Evolutionary conservation across 2,113 vertebrate species (phyloP).

Genomic region (Anoplopoma fimbria): DNA sequence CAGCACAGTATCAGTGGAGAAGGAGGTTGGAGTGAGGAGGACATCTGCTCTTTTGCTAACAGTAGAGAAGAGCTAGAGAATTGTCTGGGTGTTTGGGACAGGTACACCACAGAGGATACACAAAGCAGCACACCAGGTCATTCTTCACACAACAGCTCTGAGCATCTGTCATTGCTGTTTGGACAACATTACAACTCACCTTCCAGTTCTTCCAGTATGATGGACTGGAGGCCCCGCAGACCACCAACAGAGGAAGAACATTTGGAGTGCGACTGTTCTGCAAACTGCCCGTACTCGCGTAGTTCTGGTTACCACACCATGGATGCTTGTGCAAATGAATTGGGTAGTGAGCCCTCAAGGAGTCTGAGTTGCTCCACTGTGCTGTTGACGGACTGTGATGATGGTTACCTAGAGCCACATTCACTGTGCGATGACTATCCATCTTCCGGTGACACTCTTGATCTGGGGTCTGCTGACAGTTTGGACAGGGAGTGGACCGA

Average conservation of each 20-base stretch:
- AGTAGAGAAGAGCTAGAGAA: slow-evolving; percentile 67
- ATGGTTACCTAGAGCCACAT: slow-evolving; percentile 66
- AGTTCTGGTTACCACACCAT: slow-evolving; percentile 82
- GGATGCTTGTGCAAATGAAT: slow-evolving; percentile 73
- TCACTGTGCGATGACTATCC: slow-evolving; percentile 71
- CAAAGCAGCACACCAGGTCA: slow-evolving; percentile 75
- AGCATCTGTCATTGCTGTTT: slow-evolving; percentile 83
- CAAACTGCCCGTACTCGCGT: slow-evolving; percentile 78
- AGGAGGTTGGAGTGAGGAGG: slow-evolving; percentile 80
- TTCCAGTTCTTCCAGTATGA: slow-evolving; percentile 69
- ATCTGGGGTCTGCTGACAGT: slow-evolving; percentile 73
- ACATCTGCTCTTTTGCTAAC: slow-evolving; percentile 73
- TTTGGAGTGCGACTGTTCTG: slow-evolving; percentile 72
- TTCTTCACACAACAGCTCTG: slow-evolving; percentile 81
- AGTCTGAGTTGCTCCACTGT: slow-evolving; percentile 82
- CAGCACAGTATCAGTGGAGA: slow-evolving; percentile 68
- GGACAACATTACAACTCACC: slow-evolving; percentile 74
- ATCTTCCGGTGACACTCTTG: slow-evolving; percentile 69
- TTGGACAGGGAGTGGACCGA: slow-evolving; percentile 75
- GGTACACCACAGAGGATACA: slow-evolving; percentile 70
- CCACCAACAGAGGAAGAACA: slow-evolving; percentile 48
- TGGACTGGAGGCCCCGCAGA: slow-evolving; percentile 62
- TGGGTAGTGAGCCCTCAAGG: slow-evolving; percentile 71
- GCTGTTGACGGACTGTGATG: slow-evolving; percentile 78
- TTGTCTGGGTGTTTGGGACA: slow-evolving; percentile 64